A percentile compares a stretch with the other conserved stretches of the same genome.
phyloP scores from a whole-genome alignment of 30 jellyfish, hydroid and myxozoan genomes.

The Hydra vulgaris region DNA sequence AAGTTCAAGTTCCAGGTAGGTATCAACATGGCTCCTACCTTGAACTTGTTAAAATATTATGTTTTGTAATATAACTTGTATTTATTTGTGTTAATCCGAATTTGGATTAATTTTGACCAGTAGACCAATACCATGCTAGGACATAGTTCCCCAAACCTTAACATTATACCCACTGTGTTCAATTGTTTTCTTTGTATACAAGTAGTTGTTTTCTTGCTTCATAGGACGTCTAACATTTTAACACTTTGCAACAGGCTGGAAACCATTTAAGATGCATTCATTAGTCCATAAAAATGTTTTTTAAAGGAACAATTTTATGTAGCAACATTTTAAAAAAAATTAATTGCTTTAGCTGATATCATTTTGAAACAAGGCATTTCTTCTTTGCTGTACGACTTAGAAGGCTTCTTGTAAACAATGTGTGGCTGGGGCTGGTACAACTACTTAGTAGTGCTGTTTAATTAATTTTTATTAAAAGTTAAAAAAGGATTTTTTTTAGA shows the following conservation, averaged over 20 bases:
- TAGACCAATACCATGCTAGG: background rate
- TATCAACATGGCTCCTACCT: too few relatives aligned
- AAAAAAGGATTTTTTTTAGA: background rate
- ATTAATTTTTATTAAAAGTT: background rate
- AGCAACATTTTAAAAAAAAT: background rate
- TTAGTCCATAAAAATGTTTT: background rate
- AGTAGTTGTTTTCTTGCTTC: background rate
- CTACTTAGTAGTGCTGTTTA: background rate
- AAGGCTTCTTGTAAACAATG: background rate
- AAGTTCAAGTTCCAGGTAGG: background rate
- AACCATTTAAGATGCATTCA: background rate
- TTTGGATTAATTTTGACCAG: background rate
- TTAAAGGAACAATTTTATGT: background rate
- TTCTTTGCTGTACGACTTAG: background rate
- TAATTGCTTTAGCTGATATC: background rate
- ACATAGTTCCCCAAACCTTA: background rate
- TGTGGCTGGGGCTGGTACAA: background rate
- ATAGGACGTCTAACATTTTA: background rate
- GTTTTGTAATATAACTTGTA: background rate
- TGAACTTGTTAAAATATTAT: background rate
- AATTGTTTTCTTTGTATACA: background rate
- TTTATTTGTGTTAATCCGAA: background rate
- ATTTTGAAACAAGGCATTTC: background rate
- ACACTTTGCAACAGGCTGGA: background rate
- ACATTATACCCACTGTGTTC: background rate